Conservation (phyloP, 2,888 invertebrate genomes). For the Pandemis heparana region DNA sequence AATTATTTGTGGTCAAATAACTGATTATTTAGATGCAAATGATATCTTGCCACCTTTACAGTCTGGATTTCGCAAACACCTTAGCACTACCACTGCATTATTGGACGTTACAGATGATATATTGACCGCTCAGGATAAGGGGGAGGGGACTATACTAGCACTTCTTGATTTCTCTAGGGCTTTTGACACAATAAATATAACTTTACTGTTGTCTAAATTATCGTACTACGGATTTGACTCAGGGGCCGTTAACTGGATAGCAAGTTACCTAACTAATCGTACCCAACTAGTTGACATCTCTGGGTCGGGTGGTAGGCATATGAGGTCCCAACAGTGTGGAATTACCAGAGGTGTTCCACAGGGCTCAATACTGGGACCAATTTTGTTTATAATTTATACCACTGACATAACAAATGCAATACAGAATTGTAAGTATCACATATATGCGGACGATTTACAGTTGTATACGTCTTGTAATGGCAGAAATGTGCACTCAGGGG, state of each 20-base stretch:
- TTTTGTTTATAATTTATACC: conserved; percentile 35
- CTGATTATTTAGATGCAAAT: conserved; percentile 44
- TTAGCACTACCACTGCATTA: conserved; percentile 41
- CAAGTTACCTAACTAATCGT: conserved; percentile 38
- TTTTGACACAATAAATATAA: conserved; percentile 42
- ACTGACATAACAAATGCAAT: conserved; percentile 32
- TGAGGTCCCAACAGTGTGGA: not conserved
- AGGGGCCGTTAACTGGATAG: conserved; percentile 42
- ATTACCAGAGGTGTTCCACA: conserved; percentile 37
- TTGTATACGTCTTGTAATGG: not conserved
- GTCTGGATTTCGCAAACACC: conserved; percentile 44
- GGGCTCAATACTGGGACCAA: conserved; percentile 41
- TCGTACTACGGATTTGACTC: conserved; percentile 43
- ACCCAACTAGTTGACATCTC: conserved; percentile 38
- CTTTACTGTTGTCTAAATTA: conserved; percentile 42
- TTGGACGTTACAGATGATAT: conserved; percentile 44
- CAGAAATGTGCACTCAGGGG: not conserved
- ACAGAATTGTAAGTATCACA: not conserved
- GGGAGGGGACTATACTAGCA: conserved; percentile 39
- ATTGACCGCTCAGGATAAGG: conserved; percentile 40
- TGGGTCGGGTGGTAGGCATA: conserved; percentile 5
- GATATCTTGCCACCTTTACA: conserved; percentile 41
- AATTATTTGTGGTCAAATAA: conserved; percentile 45
- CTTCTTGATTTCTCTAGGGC: conserved; percentile 47
- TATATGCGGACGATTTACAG: not conserved